Evolutionary conservation across 2,888 invertebrate genomes (phyloP).

Genomic region (Drosophila longiperda): DNA sequence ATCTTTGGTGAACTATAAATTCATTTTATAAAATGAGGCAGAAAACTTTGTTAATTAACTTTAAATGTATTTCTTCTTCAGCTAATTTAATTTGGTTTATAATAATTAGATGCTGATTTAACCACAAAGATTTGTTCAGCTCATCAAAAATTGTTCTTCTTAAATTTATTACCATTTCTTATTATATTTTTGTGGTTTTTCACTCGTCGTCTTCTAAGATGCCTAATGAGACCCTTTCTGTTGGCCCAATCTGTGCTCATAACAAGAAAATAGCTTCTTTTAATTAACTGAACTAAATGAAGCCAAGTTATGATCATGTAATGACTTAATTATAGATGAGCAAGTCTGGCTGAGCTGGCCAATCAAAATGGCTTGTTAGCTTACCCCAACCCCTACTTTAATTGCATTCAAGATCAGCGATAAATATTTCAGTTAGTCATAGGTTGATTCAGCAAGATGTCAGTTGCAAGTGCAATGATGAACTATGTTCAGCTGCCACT

Average conservation of each 20-base stretch:
- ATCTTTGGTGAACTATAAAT: not conserved
- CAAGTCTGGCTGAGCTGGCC: constrained; percentile 4
- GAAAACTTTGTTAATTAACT: not conserved
- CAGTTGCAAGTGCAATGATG: constrained; percentile 5
- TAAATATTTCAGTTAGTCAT: constrained; percentile 26
- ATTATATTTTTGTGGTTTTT: not conserved
- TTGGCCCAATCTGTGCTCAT: not conserved
- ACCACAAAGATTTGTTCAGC: not conserved
- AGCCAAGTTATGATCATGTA: constrained; percentile 1
- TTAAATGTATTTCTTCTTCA: not conserved
- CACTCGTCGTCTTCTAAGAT: not conserved
- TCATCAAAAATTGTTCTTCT: not conserved
- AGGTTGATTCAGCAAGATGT: constrained; percentile 3
- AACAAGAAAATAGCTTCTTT: not conserved
- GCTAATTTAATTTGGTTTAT: not conserved
- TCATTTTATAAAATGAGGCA: not conserved
- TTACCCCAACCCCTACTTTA: constrained; percentile 5
- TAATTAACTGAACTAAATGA: not conserved
- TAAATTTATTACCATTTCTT: no score
- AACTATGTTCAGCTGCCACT: constrained; percentile 23
- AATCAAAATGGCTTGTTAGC: constrained; percentile 31
- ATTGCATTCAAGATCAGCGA: constrained; percentile 41
- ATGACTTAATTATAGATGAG: constrained; percentile 43
- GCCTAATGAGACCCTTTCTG: not conserved
- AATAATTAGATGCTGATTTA: not conserved